These are phyloP conservation scores for Potamilus streckersoni DNA, from an alignment of 1,140 invertebrate genomes.

Conservation along the genomic window DNA sequence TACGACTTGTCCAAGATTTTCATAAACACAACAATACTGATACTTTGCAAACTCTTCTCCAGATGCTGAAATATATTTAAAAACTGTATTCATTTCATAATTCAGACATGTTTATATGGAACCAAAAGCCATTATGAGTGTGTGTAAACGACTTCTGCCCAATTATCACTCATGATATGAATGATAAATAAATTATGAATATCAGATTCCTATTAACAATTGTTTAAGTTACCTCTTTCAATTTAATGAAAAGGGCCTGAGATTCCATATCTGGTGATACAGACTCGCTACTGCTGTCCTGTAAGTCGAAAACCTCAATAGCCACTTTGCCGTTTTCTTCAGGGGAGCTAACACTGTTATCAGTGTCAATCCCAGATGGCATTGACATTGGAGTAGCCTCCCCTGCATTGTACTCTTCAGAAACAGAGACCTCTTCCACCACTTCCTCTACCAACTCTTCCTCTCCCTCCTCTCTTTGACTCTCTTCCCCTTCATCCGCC, in stretches of 20 bases:
- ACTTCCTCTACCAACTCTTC: slow-evolving; percentile 8
- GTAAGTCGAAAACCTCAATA: slow-evolving; percentile 48
- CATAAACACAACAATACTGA: no score
- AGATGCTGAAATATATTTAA: neutral
- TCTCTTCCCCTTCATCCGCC: slow-evolving; percentile 7
- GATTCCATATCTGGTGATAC: slow-evolving; percentile 55
- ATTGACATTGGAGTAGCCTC: slow-evolving; percentile 48
- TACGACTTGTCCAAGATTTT: no score
- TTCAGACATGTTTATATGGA: no score
- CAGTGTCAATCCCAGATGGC: slow-evolving; percentile 39
- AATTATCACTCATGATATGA: no score
- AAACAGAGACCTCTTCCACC: slow-evolving; percentile 12
- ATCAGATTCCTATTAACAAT: no score
- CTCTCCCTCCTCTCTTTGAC: slow-evolving; percentile 7
- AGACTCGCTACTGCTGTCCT: slow-evolving; percentile 48
- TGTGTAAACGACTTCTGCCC: no score
- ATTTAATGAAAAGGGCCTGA: slow-evolving; percentile 67
- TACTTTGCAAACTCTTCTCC: no score
- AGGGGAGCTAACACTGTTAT: slow-evolving; percentile 40
- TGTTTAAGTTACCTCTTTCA: slow-evolving; percentile 77
- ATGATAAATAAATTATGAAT: no score
- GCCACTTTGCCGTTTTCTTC: slow-evolving; percentile 39
- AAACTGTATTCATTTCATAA: neutral
- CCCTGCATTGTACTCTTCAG: slow-evolving; percentile 45
- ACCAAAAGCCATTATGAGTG: no score